A percentile compares a stretch with the other conserved stretches of the same genome.
phyloP scores from a whole-genome alignment of 2,888 invertebrate species.

The Eilema caniola region DNA sequence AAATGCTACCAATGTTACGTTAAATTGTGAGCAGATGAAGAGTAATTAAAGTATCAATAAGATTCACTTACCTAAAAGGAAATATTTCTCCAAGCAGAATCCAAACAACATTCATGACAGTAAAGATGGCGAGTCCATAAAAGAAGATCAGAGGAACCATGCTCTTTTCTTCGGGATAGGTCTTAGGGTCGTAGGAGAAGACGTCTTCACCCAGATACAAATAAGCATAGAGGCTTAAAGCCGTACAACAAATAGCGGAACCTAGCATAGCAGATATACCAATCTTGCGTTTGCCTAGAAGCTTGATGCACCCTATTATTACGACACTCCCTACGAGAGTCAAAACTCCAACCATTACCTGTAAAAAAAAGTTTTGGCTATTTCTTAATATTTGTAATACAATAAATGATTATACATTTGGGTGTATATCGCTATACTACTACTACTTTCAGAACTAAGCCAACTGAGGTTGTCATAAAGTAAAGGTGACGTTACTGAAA shows the following conservation, averaged over 20 bases:
- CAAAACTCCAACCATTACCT: constrained; percentile 83
- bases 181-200: constrained; percentile 76
- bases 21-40: not conserved
- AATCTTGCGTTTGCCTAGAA: constrained; percentile 82
- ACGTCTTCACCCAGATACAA: constrained; percentile 66
- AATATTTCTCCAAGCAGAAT: constrained; percentile 87
- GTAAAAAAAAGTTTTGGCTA: constrained; percentile 39
- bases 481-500: too few relatives aligned
- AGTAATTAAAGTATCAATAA: not conserved
- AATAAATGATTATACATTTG: too few relatives aligned
- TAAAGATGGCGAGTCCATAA: constrained; percentile 72
- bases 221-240: constrained; percentile 79
- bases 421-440: too few relatives aligned
- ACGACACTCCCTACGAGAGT: constrained; percentile 74
- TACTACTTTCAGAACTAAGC: too few relatives aligned
- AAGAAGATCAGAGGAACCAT: constrained; percentile 75
- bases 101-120: constrained; percentile 85
- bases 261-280: constrained; percentile 77
- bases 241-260: constrained; percentile 71
- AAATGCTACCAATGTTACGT: not conserved
- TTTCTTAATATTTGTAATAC: too few relatives aligned
- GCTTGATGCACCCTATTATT: constrained; percentile 75
- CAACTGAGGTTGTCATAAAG: too few relatives aligned
- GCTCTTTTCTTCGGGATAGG: constrained; percentile 74
- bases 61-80: constrained; percentile 78